phyloP scores from a whole-genome alignment of 2,113 vertebrate genomes.

The Amphiprion ocellaris region DNA sequence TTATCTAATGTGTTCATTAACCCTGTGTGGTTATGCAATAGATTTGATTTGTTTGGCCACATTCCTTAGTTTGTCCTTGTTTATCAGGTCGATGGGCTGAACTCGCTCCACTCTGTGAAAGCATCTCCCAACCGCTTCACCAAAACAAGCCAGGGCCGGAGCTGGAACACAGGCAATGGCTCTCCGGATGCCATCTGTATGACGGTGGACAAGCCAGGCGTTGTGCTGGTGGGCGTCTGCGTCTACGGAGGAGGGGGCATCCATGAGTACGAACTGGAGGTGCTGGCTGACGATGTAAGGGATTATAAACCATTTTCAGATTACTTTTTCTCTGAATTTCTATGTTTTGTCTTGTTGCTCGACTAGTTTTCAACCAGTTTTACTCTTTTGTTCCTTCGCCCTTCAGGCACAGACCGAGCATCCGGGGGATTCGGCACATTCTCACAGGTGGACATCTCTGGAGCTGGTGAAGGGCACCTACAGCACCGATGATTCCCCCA shows the following conservation, averaged over 20 bases:
- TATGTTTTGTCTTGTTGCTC: not conserved
- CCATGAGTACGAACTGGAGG: slow-evolving; percentile 97
- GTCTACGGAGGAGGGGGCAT: slow-evolving; percentile 98
- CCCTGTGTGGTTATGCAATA: not conserved
- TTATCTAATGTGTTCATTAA: not conserved
- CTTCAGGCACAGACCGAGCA: slow-evolving; percentile 92
- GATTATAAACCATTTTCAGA: not conserved
- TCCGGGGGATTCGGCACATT: slow-evolving; percentile 94
- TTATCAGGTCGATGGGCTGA: slow-evolving; percentile 92
- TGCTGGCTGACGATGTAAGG: slow-evolving; percentile 97
- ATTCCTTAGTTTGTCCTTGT: slow-evolving; percentile 3
- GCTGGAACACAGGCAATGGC: slow-evolving; percentile 99
- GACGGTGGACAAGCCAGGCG: slow-evolving; percentile 94
- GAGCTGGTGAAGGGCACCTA: slow-evolving; percentile 98
- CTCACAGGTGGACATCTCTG: slow-evolving; percentile 97
- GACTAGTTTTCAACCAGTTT: not conserved
- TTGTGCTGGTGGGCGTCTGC: slow-evolving; percentile 97
- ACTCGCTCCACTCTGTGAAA: slow-evolving; percentile 97
- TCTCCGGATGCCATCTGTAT: slow-evolving; percentile 99
- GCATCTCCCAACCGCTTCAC: slow-evolving; percentile 96
- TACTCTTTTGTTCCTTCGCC: not conserved
- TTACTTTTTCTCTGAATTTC: not conserved
- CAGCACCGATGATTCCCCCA: slow-evolving; percentile 97
- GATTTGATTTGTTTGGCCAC: not conserved
- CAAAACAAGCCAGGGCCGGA: slow-evolving; percentile 98